Base-by-base conservation (phyloP, 2,797 vertebrate genomes). In the Centropyge bicolor region DNA sequence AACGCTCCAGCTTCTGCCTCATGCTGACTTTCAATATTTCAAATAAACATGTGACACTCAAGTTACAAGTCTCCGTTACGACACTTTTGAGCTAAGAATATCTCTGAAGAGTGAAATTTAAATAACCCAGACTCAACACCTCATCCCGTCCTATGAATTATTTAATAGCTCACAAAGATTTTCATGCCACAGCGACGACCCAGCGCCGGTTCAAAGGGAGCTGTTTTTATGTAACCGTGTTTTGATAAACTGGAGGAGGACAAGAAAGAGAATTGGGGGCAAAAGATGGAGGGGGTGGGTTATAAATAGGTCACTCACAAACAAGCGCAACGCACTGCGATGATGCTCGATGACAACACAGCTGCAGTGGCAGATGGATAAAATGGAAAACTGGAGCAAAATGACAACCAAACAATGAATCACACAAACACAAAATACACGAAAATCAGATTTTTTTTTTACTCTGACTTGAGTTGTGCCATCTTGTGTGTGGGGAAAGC, bases 281-380 rank as follows among this genome's bases (percentile, higher is more conserved):
- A 90, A 76, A 74, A 81, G 84, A 88, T 78, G 76, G 80, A 86
- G 89, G 83, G 83, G 81, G 78, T 76, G 89, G 91, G 89, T 86
- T 91, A 91, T 92, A 95, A 95, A 93, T 95, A 94, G 94, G 95
- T 95, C 94, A 95, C 59, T 80, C 76, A 54, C 71, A 89, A 82
- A 89, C 83, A 88, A 76, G 84, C 54, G 63, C 84, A 81, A 85
- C 75, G 78, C 69, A 80, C 74, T n/a, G 78, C 87, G 81, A 67
- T 81, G 84, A 91, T 89, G 90, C 88, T 86, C 84, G 85, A 85
- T 91, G 92, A 94, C 90, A 93, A 93, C 90, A 78, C 90, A 93
- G 91, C 92, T 94, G 91, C 86, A 92, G 85, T 81, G 90, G 89
- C 91, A 95, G 92, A 95, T 93, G 93, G 92, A 92, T 86, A 69